Base-by-base conservation (phyloP, 2,888 invertebrate species). In the Lycocerus yunnanus region DNA sequence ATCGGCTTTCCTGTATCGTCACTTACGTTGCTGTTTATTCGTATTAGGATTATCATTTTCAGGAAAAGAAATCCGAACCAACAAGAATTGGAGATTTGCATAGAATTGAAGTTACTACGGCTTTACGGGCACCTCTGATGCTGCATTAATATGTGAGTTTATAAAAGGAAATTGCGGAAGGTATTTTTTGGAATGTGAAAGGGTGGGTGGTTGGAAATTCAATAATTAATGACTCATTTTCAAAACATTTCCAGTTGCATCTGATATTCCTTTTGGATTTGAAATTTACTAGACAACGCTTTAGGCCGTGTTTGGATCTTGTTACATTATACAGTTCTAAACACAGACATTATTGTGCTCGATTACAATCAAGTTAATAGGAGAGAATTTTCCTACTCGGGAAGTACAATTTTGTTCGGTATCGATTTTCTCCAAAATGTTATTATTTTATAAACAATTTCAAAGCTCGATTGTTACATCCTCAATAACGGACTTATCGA, bases 91-190 rank as follows among this genome's bases (percentile, higher is more conserved):
- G 70, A 65, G 71, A 75, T 77, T 77, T 77, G 68, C 77, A 77
- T 75, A 73, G 75, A 75, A 75, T 75, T 77, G 70, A 68, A 71
- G 70, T 75, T 74, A 68, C 72, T 74, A 68, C 72, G 59, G 72
- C 68, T 65, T 68, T 69, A 21, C 66, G 14, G 14, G 24, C 74
- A 58, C 68, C 68, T 71, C 27, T 60, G 27, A 58, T 21, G 58
- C 59, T 58, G 15, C 58, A 65, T 58, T 20, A 68, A 68, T n/a
- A n/a, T 68, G 63, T 43, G n/a, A n/a, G n/a, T 43, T n/a, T 43
- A 43, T n/a, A 8, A 43, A 43, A 43, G 43, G 43, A n/a, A 43
- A 43, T 43, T 43, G 8, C n/a, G 43, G n/a, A 43, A 43, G 43
- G 43, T 21, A 6, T n/a, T 43, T 43, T 43, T 43, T 43, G n/a